These are phyloP conservation scores for Leptinotarsa defecta DNA, from an alignment of 1,140 invertebrate species.

Conservation along the genomic window DNA sequence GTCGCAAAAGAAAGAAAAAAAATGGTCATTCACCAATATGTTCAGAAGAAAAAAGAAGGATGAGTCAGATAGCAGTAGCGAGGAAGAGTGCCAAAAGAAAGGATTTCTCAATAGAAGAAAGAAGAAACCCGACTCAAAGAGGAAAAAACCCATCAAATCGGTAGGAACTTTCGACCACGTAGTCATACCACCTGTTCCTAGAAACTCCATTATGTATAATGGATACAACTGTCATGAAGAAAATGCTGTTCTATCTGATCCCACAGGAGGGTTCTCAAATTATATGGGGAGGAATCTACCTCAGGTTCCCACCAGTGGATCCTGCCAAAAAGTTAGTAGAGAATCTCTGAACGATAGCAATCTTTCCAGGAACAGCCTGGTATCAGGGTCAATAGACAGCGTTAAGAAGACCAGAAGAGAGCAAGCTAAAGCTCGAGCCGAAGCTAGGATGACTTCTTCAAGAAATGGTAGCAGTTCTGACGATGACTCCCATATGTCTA, in stretches of 20 bases:
- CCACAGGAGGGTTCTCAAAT: constrained; percentile 55
- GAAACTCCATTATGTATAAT: constrained; percentile 40
- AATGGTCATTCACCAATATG: constrained; percentile 74
- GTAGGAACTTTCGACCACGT: constrained; percentile 50
- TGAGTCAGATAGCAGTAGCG: constrained; percentile 65
- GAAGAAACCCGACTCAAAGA: constrained; percentile 59
- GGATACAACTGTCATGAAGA: constrained; percentile 56
- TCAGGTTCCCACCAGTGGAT: constrained; percentile 50
- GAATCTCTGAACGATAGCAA: constrained; percentile 44
- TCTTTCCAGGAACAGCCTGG: constrained; percentile 30
- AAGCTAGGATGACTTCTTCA: constrained; percentile 65
- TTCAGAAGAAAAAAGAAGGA: constrained; percentile 71
- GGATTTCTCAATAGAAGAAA: constrained; percentile 58
- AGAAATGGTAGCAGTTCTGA: constrained; percentile 72
- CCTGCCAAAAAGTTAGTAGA: constrained; percentile 26
- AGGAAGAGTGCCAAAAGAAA: constrained; percentile 62
- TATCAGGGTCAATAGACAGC: constrained; percentile 58
- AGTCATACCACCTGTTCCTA: constrained; percentile 41
- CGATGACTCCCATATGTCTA: constrained; percentile 70
- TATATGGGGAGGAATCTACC: constrained; percentile 56
- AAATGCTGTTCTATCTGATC: constrained; percentile 53
- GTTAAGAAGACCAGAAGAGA: constrained; percentile 63
- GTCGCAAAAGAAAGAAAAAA: constrained; percentile 62
- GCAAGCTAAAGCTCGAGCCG: constrained; percentile 65
- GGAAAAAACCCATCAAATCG: constrained; percentile 41